Percentiles rank a stretch among this genome's conserved stretches.
Evolutionary conservation across 2,888 invertebrate species (phyloP).

Genomic region (Lithosia quadra): DNA sequence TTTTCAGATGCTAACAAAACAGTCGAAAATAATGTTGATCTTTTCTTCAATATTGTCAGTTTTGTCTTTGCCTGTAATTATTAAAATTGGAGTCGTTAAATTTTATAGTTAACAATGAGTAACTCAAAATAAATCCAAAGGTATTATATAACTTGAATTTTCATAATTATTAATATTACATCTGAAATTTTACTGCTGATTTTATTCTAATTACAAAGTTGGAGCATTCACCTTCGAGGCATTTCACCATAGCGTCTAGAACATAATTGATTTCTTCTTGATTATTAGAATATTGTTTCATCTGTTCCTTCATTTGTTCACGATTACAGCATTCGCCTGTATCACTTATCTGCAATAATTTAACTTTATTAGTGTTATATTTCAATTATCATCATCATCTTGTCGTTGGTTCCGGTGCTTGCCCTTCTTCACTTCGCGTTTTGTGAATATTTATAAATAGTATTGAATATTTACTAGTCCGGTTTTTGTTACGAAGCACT

Average conservation of each 20-base stretch:
- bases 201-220: background rate
- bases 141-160: background rate
- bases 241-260: slow-evolving; percentile 24
- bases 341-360: slow-evolving; percentile 25
- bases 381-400: background rate
- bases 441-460: background rate
- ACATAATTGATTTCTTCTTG: slow-evolving; percentile 15
- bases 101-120: background rate
- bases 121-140: background rate
- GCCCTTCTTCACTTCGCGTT: too few species aligned
- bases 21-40: slow-evolving; percentile 1
- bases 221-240: slow-evolving; percentile 33
- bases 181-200: background rate
- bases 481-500: slow-evolving; percentile 29
- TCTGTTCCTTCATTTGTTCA: background rate
- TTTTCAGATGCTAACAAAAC: background rate
- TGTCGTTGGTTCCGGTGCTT: background rate
- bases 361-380: background rate
- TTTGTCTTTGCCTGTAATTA: background rate
- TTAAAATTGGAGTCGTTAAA: background rate
- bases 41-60: background rate
- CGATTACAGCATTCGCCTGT: slow-evolving; percentile 29
- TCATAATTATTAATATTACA: background rate
- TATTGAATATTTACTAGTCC: slow-evolving; percentile 29
- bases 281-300: slow-evolving; percentile 9